Evolutionary conservation across 2,797 vertebrate species (phyloP), one percentile per base, ranked within the genome.

Genomic region (Ibycter americanus): DNA sequence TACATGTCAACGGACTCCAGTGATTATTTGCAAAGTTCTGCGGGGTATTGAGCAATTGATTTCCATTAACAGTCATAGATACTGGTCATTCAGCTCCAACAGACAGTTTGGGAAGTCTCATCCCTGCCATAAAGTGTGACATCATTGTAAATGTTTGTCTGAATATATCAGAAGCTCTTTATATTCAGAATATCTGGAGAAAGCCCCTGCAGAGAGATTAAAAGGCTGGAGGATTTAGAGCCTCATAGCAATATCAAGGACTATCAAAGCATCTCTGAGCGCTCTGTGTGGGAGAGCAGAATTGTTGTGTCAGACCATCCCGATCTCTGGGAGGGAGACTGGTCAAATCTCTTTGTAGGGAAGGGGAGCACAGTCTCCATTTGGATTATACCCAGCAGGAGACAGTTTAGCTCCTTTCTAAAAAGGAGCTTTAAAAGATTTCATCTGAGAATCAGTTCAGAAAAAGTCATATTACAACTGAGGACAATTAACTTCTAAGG

Each of bases 361-460:
- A 80, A 83, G 34, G 27, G 29, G 29, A 91, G 1, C 38, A 61
- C 67, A 56, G 68, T 47, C 52, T 89, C 80, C 6, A 1, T 58
- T 80, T 89, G 63, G 79, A 95, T 95, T 95, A 92, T 52, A 77
- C 86, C 1, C 96, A 96, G 93, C 91, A 89, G 94, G 95, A 90
- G 88, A 82, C 44, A 89, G 76, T 42, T 95, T 81, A 96, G 40
- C 81, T 96, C n/a, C 47, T 78, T 92, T 91, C 15, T 27, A 56
- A 83, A 94, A 27, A 87, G 15, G 15, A 46, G 34, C 38, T 94
- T 95, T 63, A 76, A 90, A 91, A 87, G 59, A 85, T 94, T 90
- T 85, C 16, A 77, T 84, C 78, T 85, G 62, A 76, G 76, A 96
- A 59, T 67, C 40, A 59, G 71, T 55, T 94, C 86, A 79, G 78